A percentile compares a stretch with the other conserved stretches of the same genome.
These are phyloP conservation scores for Carabus problematicus DNA, from an alignment of 2,888 invertebrate species.

Conservation along the genomic window DNA sequence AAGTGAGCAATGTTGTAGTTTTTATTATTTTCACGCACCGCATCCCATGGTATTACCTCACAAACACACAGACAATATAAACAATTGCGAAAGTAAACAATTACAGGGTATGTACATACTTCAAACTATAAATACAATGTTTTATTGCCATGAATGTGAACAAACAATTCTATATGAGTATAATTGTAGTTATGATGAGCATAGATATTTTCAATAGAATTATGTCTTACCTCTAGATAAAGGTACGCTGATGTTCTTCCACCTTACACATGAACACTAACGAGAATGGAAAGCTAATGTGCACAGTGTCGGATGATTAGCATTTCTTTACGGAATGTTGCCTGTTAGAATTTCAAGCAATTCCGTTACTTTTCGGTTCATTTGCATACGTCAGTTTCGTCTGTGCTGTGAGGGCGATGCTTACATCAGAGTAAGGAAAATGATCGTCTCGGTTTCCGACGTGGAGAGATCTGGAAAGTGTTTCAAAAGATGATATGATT, in stretches of 20 bases:
- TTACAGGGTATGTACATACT: too few species aligned
- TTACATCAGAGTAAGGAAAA: slow-evolving; percentile 35
- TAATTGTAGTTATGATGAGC: not conserved
- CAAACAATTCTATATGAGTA: too few species aligned
- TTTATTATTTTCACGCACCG: not conserved
- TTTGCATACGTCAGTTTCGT: slow-evolving; percentile 37
- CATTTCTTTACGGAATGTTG: slow-evolving; percentile 36
- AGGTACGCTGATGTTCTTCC: not conserved
- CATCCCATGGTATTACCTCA: not conserved
- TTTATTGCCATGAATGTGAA: too few species aligned
- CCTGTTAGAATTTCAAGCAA: slow-evolving; percentile 34
- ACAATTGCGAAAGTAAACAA: too few species aligned
- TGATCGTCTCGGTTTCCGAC: slow-evolving; percentile 19
- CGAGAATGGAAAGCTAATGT: slow-evolving; percentile 14
- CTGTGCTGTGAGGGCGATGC: slow-evolving; percentile 11
- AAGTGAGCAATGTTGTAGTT: not conserved
- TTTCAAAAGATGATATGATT: slow-evolving; percentile 11
- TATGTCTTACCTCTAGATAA: not conserved
- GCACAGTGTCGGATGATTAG: slow-evolving; percentile 30
- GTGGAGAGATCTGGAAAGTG: slow-evolving; percentile 6
- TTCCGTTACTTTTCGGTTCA: slow-evolving; percentile 36
- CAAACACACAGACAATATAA: slow-evolving; percentile 15
- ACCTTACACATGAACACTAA: not conserved
- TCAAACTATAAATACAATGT: too few species aligned
- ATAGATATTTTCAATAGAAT: slow-evolving; percentile 1